phyloP scores from a whole-genome alignment of 2,113 vertebrate species.

The Apus apus region DNA sequence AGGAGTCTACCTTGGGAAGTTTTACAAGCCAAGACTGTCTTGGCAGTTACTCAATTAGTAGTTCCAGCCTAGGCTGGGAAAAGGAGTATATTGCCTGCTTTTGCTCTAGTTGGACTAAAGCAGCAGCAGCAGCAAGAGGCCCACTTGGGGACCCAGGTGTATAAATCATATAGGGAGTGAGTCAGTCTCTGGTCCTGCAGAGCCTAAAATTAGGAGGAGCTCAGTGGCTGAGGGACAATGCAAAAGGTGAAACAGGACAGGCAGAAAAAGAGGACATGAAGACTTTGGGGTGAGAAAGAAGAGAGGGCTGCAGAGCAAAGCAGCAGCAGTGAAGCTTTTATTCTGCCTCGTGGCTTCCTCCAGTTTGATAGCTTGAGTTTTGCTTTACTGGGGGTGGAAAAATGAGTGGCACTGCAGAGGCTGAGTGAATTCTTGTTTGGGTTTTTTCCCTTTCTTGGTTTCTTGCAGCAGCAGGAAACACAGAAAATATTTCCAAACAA shows the following conservation, averaged over 20 bases:
- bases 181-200: background rate
- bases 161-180: rapidly evolving
- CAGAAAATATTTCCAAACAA: slow-evolving; percentile 51
- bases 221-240: rapidly evolving
- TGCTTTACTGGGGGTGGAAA: background rate
- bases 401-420: slow-evolving; percentile 27
- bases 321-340: background rate
- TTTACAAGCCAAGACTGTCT: background rate
- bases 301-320: background rate
- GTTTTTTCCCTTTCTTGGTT: background rate
- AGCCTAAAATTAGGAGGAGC: background rate
- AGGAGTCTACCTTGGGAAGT: background rate
- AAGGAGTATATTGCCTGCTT: background rate
- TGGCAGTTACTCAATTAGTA: background rate
- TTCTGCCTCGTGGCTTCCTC: background rate
- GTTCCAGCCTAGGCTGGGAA: background rate
- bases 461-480: slow-evolving; percentile 49
- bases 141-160: rapidly evolving
- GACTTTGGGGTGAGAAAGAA: background rate
- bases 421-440: slow-evolving; percentile 31
- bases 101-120: background rate
- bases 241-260: background rate
- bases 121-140: background rate
- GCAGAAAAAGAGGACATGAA: background rate
- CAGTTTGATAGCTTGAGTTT: background rate